Evolutionary conservation across 2,113 vertebrate genomes (phyloP).

Genomic region (Phoxinus phoxinus): DNA sequence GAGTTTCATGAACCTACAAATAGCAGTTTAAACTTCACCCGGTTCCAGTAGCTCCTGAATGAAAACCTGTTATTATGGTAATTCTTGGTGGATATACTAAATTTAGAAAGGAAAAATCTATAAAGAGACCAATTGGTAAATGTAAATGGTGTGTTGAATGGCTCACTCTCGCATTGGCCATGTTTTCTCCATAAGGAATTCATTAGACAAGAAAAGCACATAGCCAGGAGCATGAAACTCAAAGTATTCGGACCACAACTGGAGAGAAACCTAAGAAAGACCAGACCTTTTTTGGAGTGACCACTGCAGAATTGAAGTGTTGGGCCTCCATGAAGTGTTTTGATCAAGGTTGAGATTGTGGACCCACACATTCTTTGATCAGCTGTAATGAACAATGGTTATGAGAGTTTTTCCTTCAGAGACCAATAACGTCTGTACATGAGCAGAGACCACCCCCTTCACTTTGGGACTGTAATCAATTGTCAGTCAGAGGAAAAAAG

Average conservation of each 20-base stretch:
- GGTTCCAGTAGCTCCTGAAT: constrained; percentile 23
- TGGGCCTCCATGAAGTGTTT: neutral
- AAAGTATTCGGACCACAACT: constrained; percentile 35
- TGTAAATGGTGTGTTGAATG: constrained; percentile 40
- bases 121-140: constrained; percentile 31
- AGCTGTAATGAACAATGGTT: constrained; percentile 43
- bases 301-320: constrained; percentile 22
- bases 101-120: constrained; percentile 27
- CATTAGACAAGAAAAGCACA: constrained; percentile 59
- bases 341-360: neutral
- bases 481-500: neutral
- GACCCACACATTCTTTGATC: constrained; percentile 16
- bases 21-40: neutral
- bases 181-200: constrained; percentile 58
- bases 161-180: neutral
- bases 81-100: constrained; percentile 11
- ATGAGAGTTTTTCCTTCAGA: neutral
- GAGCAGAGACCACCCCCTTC: constrained; percentile 5
- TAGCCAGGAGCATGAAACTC: constrained; percentile 45
- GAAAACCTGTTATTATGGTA: constrained; percentile 17
- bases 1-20: constrained; percentile 13
- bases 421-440: neutral
- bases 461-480: constrained; percentile 24
- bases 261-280: constrained; percentile 50
- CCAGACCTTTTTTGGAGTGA: constrained; percentile 49